Percentiles rank a stretch among this genome's conserved stretches.
Evolutionary conservation across 2,888 invertebrate species (phyloP).

Genomic region (Stenchaetothrips biformis): DNA sequence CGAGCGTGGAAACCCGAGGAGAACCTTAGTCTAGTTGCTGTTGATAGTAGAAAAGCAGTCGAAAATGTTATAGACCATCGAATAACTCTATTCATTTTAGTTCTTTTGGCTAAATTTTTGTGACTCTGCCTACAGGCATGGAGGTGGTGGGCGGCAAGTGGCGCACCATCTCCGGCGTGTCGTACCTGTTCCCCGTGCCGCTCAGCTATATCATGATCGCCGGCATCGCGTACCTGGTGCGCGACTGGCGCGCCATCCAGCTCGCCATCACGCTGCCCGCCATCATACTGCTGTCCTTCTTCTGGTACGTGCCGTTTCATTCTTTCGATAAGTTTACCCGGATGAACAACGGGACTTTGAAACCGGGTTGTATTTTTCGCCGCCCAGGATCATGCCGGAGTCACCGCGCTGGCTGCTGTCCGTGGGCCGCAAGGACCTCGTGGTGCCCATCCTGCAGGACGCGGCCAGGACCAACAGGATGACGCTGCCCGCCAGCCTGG

Average conservation of each 20-base stretch:
- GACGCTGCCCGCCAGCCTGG: constrained; percentile 61
- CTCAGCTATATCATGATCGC: constrained; percentile 69
- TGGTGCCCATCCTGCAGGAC: constrained; percentile 58
- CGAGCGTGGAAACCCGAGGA: constrained; percentile 29
- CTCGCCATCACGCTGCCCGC: constrained; percentile 69
- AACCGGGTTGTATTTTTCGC: not conserved
- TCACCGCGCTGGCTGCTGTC: constrained; percentile 73
- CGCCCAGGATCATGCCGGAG: constrained; percentile 65
- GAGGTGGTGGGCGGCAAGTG: constrained; percentile 74
- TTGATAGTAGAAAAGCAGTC: not conserved
- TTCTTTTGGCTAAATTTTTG: not conserved
- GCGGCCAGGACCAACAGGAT: constrained; percentile 63
- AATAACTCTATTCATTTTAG: not conserved
- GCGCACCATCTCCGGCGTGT: constrained; percentile 74
- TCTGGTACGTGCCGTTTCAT: constrained; percentile 44
- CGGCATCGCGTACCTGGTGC: constrained; percentile 62
- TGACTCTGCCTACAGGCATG: constrained; percentile 50
- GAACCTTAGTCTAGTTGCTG: not conserved
- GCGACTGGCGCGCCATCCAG: constrained; percentile 69
- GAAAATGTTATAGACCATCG: not conserved
- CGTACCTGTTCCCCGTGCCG: constrained; percentile 73
- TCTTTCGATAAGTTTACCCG: not conserved
- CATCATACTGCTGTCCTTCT: constrained; percentile 59
- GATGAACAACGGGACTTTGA: constrained; percentile 12
- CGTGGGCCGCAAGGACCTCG: constrained; percentile 66